phyloP scores from a whole-genome alignment of 2,797 vertebrate species.

The Enteromius paludinosus region DNA sequence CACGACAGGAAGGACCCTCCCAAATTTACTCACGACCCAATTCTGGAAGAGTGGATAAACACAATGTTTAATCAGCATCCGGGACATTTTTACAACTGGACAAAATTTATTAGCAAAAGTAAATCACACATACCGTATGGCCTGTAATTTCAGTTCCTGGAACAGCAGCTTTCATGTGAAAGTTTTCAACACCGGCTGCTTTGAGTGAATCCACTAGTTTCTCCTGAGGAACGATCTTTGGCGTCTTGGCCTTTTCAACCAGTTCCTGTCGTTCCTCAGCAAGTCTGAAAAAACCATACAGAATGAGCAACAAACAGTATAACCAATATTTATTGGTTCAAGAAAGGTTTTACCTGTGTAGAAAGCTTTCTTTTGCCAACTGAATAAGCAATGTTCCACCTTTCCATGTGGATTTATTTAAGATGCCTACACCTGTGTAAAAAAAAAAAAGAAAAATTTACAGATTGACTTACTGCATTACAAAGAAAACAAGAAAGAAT shows the following conservation, averaged over 20 bases:
- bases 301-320: background rate
- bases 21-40: conserved; percentile 96
- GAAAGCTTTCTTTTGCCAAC: conserved; percentile 91
- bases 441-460: background rate
- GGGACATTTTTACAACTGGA: background rate
- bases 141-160: conserved; percentile 94
- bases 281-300: conserved; percentile 75
- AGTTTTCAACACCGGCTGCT: conserved; percentile 82
- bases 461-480: background rate
- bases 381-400: conserved; percentile 92
- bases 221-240: conserved; percentile 53
- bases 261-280: conserved; percentile 82
- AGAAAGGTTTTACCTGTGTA: conserved; percentile 81
- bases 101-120: background rate
- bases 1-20: conserved; percentile 89
- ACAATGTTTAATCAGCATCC: conserved; percentile 19
- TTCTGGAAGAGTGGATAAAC: conserved; percentile 76
- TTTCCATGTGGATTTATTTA: conserved; percentile 96
- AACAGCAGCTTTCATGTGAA: conserved; percentile 90
- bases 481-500: background rate
- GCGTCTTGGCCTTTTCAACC: conserved; percentile 66
- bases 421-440: conserved; percentile 82
- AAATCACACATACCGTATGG: conserved; percentile 79
- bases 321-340: conserved; percentile 2
- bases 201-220: conserved; percentile 77